Conservation (phyloP, 2,113 vertebrate species). For the Oophaga pumilio region DNA sequence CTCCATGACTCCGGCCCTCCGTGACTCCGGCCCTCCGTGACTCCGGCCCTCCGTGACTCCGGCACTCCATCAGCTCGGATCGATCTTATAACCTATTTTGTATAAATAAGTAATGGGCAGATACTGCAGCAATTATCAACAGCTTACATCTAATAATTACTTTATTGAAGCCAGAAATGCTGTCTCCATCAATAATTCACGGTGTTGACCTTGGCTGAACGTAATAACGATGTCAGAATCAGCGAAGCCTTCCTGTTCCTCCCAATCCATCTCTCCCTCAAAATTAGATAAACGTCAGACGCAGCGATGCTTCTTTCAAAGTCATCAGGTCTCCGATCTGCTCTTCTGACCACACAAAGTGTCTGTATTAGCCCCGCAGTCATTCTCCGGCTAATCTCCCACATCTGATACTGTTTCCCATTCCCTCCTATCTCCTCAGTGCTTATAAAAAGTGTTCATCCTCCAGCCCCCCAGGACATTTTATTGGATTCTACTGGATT, state of each 20-base stretch:
- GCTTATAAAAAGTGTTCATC: background rate
- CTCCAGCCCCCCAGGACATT: background rate
- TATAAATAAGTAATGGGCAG: conserved; percentile 37
- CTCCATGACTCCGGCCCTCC: background rate
- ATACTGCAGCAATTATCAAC: conserved; percentile 38
- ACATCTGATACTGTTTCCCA: conserved; percentile 54
- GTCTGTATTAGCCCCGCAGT: conserved; percentile 57
- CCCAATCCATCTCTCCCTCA: conserved; percentile 47
- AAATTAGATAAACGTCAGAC: conserved; percentile 60
- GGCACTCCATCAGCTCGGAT: background rate
- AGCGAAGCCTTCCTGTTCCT: conserved; percentile 52
- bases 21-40: background rate
- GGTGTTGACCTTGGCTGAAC: conserved; percentile 57
- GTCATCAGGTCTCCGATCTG: conserved; percentile 12
- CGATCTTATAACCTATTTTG: conserved; percentile 30
- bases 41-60: background rate
- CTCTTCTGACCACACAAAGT: conserved; percentile 60
- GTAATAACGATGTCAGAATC: conserved; percentile 6
- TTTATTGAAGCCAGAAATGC: conserved; percentile 34
- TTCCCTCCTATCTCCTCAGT: background rate
- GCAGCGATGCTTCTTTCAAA: conserved; percentile 52
- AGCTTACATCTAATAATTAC: conserved; percentile 56
- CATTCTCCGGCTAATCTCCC: conserved; percentile 58
- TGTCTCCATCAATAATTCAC: conserved; percentile 59
- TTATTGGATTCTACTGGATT: background rate